phyloP scores from a whole-genome alignment of 1,140 invertebrate genomes.

The Neodiprion pinetum region DNA sequence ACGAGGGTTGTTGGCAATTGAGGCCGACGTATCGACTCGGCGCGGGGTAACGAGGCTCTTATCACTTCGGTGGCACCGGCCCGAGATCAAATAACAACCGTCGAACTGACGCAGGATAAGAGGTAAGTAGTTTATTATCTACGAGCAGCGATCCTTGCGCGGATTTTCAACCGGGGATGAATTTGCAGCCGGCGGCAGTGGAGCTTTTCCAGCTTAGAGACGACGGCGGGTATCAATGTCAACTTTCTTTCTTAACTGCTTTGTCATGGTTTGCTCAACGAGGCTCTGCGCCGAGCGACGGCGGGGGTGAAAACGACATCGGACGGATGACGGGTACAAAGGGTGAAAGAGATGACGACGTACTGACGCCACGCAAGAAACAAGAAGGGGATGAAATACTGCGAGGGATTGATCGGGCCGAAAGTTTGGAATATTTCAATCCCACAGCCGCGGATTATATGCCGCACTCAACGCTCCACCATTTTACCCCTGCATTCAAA shows the following conservation, averaged over 20 bases:
- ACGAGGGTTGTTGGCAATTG: too few species aligned
- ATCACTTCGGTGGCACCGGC: neutral
- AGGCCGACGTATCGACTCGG: too few species aligned
- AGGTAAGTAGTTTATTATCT: neutral
- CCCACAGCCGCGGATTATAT: neutral
- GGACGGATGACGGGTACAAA: neutral
- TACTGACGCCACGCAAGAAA: neutral
- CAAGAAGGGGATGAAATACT: neutral
- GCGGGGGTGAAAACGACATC: too few species aligned
- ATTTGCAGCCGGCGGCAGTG: neutral
- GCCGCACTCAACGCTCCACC: neutral
- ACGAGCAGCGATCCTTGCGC: too few species aligned
- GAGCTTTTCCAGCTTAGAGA: neutral
- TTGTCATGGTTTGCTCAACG: neutral
- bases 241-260: neutral
- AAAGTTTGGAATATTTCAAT: neutral
- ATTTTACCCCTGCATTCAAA: too few species aligned
- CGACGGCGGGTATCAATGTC: neutral
- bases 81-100: neutral
- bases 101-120: neutral
- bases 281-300: neutral
- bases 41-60: neutral
- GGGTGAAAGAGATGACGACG: neutral
- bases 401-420: neutral
- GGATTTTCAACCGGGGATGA: neutral